Evolutionary conservation across 2,888 invertebrate genomes (phyloP).

Genomic region (Digitonthophagus gazella): DNA sequence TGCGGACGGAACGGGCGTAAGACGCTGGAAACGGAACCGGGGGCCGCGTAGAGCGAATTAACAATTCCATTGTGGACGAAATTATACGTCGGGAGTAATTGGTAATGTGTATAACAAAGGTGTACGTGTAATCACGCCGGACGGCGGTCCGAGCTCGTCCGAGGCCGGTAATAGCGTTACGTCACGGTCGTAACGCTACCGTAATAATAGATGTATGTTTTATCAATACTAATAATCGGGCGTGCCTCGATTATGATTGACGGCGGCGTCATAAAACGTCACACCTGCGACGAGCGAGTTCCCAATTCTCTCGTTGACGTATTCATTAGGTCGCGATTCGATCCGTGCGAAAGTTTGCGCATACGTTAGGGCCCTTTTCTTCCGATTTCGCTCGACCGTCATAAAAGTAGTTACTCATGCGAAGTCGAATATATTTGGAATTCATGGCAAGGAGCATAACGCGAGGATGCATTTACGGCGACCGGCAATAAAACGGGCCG

Average conservation of each 20-base stretch:
- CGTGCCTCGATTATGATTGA: conserved; percentile 34
- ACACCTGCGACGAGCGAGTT: conserved; percentile 30
- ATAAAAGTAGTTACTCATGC: not conserved
- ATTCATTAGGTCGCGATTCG: conserved; percentile 11
- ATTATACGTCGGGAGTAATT: conserved; percentile 26
- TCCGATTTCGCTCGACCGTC: not conserved
- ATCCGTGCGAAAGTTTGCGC: not conserved
- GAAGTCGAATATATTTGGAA: not conserved
- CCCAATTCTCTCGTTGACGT: conserved; percentile 20
- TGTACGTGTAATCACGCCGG: conserved; percentile 25
- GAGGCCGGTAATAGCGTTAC: conserved; percentile 31
- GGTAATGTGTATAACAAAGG: conserved; percentile 26
- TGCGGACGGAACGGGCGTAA: conserved; percentile 1
- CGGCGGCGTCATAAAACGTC: conserved; percentile 32
- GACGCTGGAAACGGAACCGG: conserved; percentile 19
- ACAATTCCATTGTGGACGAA: conserved; percentile 26
- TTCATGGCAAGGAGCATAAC: not conserved
- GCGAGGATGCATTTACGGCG: not conserved
- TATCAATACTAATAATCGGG: conserved; percentile 37
- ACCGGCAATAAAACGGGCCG: not conserved
- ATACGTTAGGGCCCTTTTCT: not conserved
- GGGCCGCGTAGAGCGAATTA: conserved; percentile 21
- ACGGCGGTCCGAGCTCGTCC: conserved; percentile 25
- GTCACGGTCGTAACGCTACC: conserved; percentile 29
- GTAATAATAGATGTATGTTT: conserved; percentile 35